Percentiles rank a stretch among this genome's conserved stretches.
These are phyloP conservation scores for Stenchaetothrips biformis DNA, from an alignment of 2,888 invertebrate species.

Conservation along the genomic window DNA sequence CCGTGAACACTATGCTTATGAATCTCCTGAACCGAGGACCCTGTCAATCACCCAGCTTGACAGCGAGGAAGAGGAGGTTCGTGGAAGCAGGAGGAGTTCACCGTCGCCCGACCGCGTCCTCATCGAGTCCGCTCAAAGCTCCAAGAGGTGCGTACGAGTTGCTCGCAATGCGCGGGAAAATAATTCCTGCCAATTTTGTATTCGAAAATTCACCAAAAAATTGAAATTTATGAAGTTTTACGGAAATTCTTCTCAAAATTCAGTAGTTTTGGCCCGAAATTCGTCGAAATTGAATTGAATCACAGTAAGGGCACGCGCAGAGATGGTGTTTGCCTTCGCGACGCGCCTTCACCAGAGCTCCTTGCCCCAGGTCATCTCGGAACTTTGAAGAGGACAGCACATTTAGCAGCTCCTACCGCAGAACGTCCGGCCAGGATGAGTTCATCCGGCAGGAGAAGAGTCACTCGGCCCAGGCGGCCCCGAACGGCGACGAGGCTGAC, in stretches of 20 bases:
- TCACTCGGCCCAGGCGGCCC: not conserved
- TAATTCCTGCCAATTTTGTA: too few relatives aligned
- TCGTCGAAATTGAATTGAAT: too few relatives aligned
- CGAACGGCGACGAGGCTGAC: not conserved
- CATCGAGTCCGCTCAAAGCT: conserved; percentile 9
- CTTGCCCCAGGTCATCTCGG: not conserved
- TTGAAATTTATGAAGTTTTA: too few relatives aligned
- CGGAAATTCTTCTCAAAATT: too few relatives aligned
- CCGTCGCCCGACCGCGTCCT: conserved; percentile 6
- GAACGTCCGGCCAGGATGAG: not conserved
- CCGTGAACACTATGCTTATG: conserved; percentile 61
- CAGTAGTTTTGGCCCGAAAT: too few relatives aligned
- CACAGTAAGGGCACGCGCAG: too few relatives aligned
- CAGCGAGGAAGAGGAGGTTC: conserved; percentile 22
- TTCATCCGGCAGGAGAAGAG: not conserved
- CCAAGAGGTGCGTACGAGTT: conserved; percentile 5
- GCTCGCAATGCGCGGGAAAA: too few relatives aligned
- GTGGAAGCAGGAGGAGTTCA: not conserved
- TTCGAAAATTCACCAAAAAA: too few relatives aligned
- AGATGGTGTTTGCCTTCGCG: too few relatives aligned
- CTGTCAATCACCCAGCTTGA: conserved; percentile 26
- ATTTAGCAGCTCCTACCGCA: not conserved
- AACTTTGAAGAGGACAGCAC: not conserved
- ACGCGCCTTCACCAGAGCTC: not conserved
- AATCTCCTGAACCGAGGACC: conserved; percentile 35